These are phyloP conservation scores for Eurytoma adleriae DNA, from an alignment of 2,888 invertebrate genomes.

Conservation along the genomic window DNA sequence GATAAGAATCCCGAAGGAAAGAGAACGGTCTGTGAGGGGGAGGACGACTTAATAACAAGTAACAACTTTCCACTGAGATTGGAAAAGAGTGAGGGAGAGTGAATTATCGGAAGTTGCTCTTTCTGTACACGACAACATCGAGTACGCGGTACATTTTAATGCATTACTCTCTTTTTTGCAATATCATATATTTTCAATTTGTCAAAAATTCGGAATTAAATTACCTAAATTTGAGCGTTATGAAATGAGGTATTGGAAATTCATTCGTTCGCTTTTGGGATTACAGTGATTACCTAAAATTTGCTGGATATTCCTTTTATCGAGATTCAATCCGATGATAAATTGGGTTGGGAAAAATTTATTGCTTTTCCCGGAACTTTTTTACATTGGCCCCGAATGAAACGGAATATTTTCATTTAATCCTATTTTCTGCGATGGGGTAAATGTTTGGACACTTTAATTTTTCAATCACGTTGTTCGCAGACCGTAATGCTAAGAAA, in stretches of 20 bases:
- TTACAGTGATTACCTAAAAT: slow-evolving; percentile 35
- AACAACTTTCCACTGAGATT: slow-evolving; percentile 49
- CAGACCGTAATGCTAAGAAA: neutral
- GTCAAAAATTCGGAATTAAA: neutral
- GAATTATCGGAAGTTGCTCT: slow-evolving; percentile 40
- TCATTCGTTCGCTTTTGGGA: slow-evolving; percentile 22
- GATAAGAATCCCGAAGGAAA: slow-evolving; percentile 51
- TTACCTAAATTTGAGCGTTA: neutral
- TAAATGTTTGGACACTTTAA: slow-evolving; percentile 42
- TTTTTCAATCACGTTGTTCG: slow-evolving; percentile 25
- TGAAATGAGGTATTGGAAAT: slow-evolving; percentile 35
- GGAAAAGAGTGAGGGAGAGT: slow-evolving; percentile 37
- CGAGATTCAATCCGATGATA: slow-evolving; percentile 44
- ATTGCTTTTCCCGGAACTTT: slow-evolving; percentile 1
- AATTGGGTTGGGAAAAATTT: slow-evolving; percentile 42
- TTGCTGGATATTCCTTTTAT: slow-evolving; percentile 34
- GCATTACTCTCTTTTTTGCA: too few relatives aligned
- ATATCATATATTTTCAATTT: too few relatives aligned
- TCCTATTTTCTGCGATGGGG: slow-evolving; percentile 41
- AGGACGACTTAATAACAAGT: slow-evolving; percentile 55
- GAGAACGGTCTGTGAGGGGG: neutral
- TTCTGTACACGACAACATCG: too few relatives aligned
- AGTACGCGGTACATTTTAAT: too few relatives aligned
- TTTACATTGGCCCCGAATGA: neutral
- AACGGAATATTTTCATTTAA: slow-evolving; percentile 33